A percentile compares a stretch with the other conserved stretches of the same genome.
Evolutionary conservation across 2,888 invertebrate species (phyloP).

Genomic region (Hetaerina titia): DNA sequence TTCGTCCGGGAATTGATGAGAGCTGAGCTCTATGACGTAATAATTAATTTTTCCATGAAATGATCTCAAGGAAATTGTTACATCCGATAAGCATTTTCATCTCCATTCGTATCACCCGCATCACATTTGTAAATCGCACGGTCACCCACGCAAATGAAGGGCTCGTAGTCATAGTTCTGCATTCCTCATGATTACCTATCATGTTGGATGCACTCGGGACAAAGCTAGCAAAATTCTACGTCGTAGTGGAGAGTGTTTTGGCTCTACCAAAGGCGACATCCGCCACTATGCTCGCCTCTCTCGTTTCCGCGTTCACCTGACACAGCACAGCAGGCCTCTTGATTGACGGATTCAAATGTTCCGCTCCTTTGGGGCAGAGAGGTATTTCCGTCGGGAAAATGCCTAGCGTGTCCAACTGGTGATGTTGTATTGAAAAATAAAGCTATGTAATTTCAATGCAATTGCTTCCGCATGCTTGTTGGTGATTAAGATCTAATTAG

Average conservation of each 20-base stretch:
- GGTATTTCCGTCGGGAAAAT: neutral
- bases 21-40: too few species aligned
- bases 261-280: neutral
- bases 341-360: neutral
- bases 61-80: neutral
- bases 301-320: neutral
- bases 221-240: neutral
- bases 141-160: neutral
- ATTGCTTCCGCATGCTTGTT: neutral
- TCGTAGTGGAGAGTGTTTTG: neutral
- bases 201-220: neutral
- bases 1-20: too few species aligned
- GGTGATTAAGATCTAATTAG: neutral
- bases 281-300: neutral
- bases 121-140: neutral
- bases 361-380: slow-evolving; percentile 3
- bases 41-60: neutral
- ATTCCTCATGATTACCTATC: neutral
- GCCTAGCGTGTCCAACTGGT: neutral
- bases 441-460: neutral
- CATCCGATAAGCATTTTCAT: neutral
- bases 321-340: neutral
- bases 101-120: neutral
- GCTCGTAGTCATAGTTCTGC: neutral
- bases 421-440: neutral